These are phyloP conservation scores for Onchidella celtica DNA, from an alignment of 2,888 invertebrate genomes.

Conservation along the genomic window DNA sequence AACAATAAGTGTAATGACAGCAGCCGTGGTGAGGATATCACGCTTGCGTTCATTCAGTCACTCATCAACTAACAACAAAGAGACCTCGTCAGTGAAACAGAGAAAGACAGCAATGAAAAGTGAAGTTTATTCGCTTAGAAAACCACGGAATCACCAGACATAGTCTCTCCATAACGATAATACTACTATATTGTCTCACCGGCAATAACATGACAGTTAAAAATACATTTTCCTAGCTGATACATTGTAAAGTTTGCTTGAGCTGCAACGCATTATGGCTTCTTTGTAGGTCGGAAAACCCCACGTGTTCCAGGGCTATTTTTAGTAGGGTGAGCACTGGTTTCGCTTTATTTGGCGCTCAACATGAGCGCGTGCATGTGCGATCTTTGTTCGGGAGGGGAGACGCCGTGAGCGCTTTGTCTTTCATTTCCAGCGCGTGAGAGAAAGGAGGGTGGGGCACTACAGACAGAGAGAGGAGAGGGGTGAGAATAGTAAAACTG, in stretches of 20 bases:
- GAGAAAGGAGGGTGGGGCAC: constrained; percentile 11
- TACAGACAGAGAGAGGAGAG: not conserved
- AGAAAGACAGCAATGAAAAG: not conserved
- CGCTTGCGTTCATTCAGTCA: too few species aligned
- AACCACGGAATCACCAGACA: too few species aligned
- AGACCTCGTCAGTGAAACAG: not conserved
- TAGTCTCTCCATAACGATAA: too few species aligned
- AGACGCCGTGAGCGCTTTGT: constrained; percentile 41
- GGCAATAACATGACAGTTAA: too few species aligned
- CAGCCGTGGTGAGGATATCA: too few species aligned
- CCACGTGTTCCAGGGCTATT: constrained; percentile 13
- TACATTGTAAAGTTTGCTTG: too few species aligned
- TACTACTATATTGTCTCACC: too few species aligned
- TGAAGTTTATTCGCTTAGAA: not conserved
- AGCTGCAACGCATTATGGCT: too few species aligned
- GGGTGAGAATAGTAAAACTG: not conserved
- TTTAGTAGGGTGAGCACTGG: constrained; percentile 20
- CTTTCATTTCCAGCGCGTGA: constrained; percentile 10
- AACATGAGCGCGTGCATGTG: constrained; percentile 37
- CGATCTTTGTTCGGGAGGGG: constrained; percentile 40
- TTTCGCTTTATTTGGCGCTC: constrained; percentile 39
- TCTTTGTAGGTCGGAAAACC: constrained; percentile 14
- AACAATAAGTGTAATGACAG: too few species aligned
- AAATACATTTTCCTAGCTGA: too few species aligned
- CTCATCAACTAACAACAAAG: not conserved